A percentile compares a stretch with the other conserved stretches of the same genome.
Conservation (phyloP, 2,113 vertebrate species). For the Pygoscelis antarcticus region DNA sequence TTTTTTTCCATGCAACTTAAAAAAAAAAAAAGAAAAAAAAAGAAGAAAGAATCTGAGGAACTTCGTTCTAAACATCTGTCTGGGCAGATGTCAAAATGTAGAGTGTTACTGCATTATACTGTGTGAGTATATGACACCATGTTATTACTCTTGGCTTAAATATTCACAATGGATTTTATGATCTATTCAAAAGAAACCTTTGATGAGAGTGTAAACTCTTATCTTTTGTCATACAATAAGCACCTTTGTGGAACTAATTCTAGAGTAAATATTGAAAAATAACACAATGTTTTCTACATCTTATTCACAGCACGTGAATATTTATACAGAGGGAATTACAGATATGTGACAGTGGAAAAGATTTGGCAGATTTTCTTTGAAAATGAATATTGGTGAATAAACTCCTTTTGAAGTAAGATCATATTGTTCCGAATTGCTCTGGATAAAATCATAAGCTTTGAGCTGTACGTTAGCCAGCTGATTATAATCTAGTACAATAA, state of each 20-base stretch:
- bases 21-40: background rate
- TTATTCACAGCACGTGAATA: background rate
- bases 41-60: constrained; percentile 28
- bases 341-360: background rate
- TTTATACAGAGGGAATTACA: background rate
- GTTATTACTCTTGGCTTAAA: constrained; percentile 66
- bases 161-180: constrained; percentile 63
- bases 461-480: constrained; percentile 9
- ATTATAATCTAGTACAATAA: constrained; percentile 36
- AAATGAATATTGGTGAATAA: constrained; percentile 47
- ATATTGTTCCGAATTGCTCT: background rate
- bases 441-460: background rate
- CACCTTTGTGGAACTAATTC: constrained; percentile 8
- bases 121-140: constrained; percentile 56
- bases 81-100: constrained; percentile 75
- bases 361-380: constrained; percentile 29
- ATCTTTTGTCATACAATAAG: constrained; percentile 10
- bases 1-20: constrained; percentile 55
- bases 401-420: background rate
- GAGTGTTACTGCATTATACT: constrained; percentile 37
- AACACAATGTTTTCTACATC: background rate
- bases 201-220: constrained; percentile 22
- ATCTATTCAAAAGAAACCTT: constrained; percentile 53
- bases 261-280: constrained; percentile 57
- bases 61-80: constrained; percentile 73